Percentiles rank a stretch among this genome's conserved stretches.
These are phyloP conservation scores for Ptilodon capucinus DNA, from an alignment of 2,888 invertebrate genomes.

Conservation along the genomic window DNA sequence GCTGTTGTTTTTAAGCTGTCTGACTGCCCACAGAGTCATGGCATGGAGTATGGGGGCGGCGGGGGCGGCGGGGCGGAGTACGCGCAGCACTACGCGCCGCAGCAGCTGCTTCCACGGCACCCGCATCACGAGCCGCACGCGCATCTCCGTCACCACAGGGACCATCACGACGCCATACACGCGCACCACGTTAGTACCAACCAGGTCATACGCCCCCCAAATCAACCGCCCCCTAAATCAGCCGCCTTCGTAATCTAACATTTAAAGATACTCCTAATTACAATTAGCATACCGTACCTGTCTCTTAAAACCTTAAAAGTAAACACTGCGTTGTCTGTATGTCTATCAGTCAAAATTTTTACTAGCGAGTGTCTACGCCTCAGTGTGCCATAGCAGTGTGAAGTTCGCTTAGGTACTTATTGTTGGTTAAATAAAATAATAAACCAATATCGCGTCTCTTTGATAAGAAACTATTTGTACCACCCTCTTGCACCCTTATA, in stretches of 20 bases:
- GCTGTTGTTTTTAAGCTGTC: too few species aligned
- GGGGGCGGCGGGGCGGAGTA: constrained; percentile 69
- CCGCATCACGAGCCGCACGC: constrained; percentile 75
- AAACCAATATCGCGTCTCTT: constrained; percentile 2
- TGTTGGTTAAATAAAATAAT: too few species aligned
- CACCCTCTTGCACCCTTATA: constrained; percentile 27
- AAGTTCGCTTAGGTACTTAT: too few species aligned
- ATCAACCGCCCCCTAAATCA: background rate
- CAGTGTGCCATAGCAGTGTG: too few species aligned
- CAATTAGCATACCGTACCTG: too few species aligned
- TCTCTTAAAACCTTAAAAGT: too few species aligned
- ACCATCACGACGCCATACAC: constrained; percentile 74
- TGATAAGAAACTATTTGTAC: constrained; percentile 32
- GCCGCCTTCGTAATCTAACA: background rate
- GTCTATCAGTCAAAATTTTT: too few species aligned
- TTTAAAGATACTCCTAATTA: too few species aligned
- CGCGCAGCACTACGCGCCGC: constrained; percentile 75
- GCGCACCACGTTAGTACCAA: constrained; percentile 68
- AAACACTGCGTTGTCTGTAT: too few species aligned
- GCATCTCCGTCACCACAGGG: constrained; percentile 71
- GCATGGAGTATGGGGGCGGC: constrained; percentile 77
- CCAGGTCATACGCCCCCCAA: background rate
- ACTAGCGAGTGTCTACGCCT: too few species aligned
- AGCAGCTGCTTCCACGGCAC: constrained; percentile 73
- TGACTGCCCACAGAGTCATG: constrained; percentile 65